Percentiles rank a stretch among this genome's conserved stretches.
phyloP scores from a whole-genome alignment of 2,888 invertebrate genomes.

The Pediacus dermestoides region DNA sequence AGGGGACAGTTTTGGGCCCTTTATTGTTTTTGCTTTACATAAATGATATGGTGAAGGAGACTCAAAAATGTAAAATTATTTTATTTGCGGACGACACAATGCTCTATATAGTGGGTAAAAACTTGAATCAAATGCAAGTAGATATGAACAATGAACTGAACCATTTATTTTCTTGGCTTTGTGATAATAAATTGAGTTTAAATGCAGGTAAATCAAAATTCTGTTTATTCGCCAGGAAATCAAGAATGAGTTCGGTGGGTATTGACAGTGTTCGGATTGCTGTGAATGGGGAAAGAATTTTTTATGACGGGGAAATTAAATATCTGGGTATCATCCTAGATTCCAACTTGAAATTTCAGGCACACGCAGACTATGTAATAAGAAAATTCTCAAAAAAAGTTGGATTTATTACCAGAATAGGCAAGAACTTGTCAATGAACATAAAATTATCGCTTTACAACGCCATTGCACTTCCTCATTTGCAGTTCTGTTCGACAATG shows the following conservation, averaged over 20 bases:
- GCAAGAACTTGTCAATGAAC: background rate
- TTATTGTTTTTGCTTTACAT: conserved; percentile 5
- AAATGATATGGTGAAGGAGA: background rate
- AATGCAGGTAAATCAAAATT: conserved; percentile 1
- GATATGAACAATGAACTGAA: background rate
- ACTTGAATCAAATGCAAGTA: background rate
- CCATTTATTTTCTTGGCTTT: background rate
- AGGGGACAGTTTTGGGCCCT: conserved; percentile 3
- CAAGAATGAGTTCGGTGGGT: background rate
- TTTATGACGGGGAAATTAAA: background rate
- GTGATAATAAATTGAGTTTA: background rate
- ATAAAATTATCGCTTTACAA: background rate
- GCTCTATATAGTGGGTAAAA: background rate
- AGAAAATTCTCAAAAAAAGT: conserved; percentile 4
- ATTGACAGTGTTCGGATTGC: background rate
- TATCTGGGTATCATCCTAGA: conserved; percentile 2
- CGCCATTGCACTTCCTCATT: background rate
- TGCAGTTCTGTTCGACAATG: background rate
- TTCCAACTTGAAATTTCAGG: background rate
- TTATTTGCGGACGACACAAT: conserved; percentile 5
- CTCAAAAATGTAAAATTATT: background rate
- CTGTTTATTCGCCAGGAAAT: background rate
- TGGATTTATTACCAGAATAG: background rate
- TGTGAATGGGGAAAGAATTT: background rate
- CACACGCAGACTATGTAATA: background rate